Evolutionary conservation across 2,113 vertebrate species (phyloP), one percentile per base, ranked within the genome.

Genomic region (Beaufortia kweichowensis): DNA sequence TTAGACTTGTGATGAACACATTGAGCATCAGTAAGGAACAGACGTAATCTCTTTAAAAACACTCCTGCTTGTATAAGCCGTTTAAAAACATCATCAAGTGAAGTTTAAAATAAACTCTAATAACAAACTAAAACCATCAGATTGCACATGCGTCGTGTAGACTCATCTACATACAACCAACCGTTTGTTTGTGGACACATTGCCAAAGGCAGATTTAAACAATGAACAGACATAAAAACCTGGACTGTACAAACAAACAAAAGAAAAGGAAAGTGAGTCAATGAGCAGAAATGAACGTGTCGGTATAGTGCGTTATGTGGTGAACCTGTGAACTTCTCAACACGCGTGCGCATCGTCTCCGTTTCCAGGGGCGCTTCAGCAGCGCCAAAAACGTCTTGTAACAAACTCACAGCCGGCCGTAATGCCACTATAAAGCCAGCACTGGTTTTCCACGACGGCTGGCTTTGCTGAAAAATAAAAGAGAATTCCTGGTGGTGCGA

Each of bases 211-310:
- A 43, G 69, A 56, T 77, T 67, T 60, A 26, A 69, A 77, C 69
- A 24, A 57, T 1, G 31, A 46, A 77, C 23, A 65, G 31, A 80
- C 63, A 72, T 5, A 41, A 26, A 57, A 67, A 61, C 6, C 33
- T 50, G 29, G 63, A 59, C 64, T 26, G 9, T 82, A 46, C 74
- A 71, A 84, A 70, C 79, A 78, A 84, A 70, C 79, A 78, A 81
- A 6, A 77, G 41, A 88, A 56, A 82, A 53, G 81, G 46, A 43
- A 35, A 79, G 3, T 57, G 23, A 35, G 60, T 79, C 61, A 80
- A 74, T 70, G 84, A 82, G 74, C 76, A 84, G 85, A 85, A 78
- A 81, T 82, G 87, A 87, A 89, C 89, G 81, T 87, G 88, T 87
- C 82, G 86, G 82, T 87, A 86, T 86, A 82, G 84, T 85, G 72